Conservation (phyloP, 2,113 vertebrate species). For the Xyrauchen texanus region DNA sequence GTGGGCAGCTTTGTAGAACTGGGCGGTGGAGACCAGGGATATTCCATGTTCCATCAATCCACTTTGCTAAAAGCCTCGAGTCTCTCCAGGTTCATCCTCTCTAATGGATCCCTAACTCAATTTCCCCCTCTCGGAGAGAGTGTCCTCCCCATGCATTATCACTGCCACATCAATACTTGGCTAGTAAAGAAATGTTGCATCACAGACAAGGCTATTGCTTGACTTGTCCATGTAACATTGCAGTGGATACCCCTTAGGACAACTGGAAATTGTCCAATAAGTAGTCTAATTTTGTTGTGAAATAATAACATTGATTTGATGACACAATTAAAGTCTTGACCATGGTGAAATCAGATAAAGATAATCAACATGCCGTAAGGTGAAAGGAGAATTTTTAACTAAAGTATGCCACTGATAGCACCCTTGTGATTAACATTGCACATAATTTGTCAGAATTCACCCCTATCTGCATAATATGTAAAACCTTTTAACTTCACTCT, state of each 20-base stretch:
- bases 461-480: background rate
- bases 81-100: constrained; percentile 43
- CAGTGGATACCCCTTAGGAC: background rate
- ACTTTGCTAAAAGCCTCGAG: constrained; percentile 51
- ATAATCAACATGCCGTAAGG: too few relatives aligned
- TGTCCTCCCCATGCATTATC: constrained; percentile 11
- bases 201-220: too few relatives aligned
- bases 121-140: constrained; percentile 55
- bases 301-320: too few relatives aligned
- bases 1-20: constrained; percentile 12
- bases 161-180: constrained; percentile 15
- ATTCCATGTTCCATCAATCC: constrained; percentile 56
- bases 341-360: too few relatives aligned
- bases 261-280: background rate
- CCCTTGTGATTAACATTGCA: background rate
- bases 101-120: constrained; percentile 70
- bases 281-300: background rate
- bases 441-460: too few relatives aligned
- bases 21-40: constrained; percentile 18
- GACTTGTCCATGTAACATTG: background rate
- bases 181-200: background rate
- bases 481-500: constrained; percentile 12
- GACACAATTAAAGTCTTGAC: too few relatives aligned
- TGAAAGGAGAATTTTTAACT: too few relatives aligned
- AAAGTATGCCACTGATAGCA: background rate